Conservation (phyloP, 37 sponge, comb jelly and placozoan genomes). For the Geodia barretti region DNA sequence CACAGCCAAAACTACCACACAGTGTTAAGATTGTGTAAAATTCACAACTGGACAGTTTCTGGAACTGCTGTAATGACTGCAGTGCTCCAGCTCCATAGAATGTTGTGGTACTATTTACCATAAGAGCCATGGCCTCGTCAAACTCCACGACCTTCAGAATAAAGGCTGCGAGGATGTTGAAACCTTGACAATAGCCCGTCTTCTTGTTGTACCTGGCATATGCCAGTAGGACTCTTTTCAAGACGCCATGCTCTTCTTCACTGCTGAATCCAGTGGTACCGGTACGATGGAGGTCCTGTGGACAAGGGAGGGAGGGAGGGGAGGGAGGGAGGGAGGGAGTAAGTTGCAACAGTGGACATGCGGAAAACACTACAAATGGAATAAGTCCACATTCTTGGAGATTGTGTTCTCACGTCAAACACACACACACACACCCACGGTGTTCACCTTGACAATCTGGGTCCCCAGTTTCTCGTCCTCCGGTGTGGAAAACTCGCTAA, state of each 20-base stretch:
- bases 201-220: constrained; percentile 85
- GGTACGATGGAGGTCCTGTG: constrained; percentile 74
- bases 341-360: background rate
- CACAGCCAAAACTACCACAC: background rate
- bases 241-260: constrained; percentile 59
- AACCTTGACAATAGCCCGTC: constrained; percentile 92
- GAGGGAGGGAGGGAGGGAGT: background rate
- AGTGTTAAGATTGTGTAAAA: too few species aligned
- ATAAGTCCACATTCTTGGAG: too few species aligned
- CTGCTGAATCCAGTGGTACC: constrained; percentile 66
- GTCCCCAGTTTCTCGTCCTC: constrained; percentile 73
- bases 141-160: constrained; percentile 80
- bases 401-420: too few species aligned
- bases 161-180: constrained; percentile 85
- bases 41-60: too few species aligned
- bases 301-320: background rate
- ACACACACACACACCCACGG: background rate
- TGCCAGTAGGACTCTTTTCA: constrained; percentile 82
- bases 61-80: background rate
- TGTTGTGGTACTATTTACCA: constrained; percentile 22
- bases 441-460: constrained; percentile 69
- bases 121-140: constrained; percentile 74
- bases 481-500: constrained; percentile 70
- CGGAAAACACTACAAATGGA: too few species aligned
- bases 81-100: too few species aligned